A percentile compares a stretch with the other conserved stretches of the same genome.
phyloP scores from a whole-genome alignment of 2,797 vertebrate species.

The Phaenicophaeus curvirostris region DNA sequence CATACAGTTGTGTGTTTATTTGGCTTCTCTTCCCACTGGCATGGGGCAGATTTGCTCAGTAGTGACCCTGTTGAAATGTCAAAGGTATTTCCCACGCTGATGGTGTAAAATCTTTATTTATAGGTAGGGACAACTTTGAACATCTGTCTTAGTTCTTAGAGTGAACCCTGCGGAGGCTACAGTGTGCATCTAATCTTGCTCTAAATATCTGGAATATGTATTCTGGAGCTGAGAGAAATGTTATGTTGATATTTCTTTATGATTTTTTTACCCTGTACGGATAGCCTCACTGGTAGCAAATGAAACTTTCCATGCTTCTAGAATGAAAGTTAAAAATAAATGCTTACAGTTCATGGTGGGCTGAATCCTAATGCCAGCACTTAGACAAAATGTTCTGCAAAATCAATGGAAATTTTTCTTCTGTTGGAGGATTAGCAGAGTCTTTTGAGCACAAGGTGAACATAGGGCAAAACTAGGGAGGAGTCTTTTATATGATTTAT shows the following conservation, averaged over 20 bases:
- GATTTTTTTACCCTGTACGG: neutral
- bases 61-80: neutral
- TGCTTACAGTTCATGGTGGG: neutral
- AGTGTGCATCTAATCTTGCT: neutral
- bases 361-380: neutral
- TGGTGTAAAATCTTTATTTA: neutral
- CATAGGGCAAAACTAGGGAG: neutral
- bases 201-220: neutral
- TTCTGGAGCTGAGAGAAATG: neutral
- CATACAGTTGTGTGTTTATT: neutral
- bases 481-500: neutral
- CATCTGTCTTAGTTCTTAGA: constrained; percentile 50
- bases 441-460: neutral
- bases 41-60: neutral
- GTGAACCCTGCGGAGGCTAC: neutral
- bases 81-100: neutral
- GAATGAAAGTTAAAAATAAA: neutral
- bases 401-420: neutral
- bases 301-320: neutral
- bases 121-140: constrained; percentile 17
- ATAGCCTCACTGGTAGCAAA: neutral
- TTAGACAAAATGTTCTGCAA: neutral
- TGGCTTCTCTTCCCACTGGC: neutral
- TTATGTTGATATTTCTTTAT: neutral
- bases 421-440: neutral